These are phyloP conservation scores for Zygogramma bicolorata DNA, from an alignment of 2,888 invertebrate species.

Conservation along the genomic window DNA sequence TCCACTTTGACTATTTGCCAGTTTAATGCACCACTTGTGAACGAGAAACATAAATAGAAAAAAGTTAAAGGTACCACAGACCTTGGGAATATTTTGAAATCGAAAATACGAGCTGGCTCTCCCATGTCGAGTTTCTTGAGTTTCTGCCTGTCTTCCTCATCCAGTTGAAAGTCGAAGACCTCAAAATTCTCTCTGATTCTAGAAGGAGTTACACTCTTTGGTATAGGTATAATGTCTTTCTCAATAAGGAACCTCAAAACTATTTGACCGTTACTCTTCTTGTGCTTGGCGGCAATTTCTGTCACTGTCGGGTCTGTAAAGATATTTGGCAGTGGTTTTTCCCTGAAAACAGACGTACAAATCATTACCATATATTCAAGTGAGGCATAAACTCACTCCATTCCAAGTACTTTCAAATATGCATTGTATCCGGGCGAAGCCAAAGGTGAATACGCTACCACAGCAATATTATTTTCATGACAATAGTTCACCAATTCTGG, in stretches of 20 bases:
- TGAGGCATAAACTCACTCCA: no score
- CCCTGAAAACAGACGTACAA: no score
- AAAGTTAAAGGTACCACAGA: no score
- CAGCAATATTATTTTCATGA: no score
- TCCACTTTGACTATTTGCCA: no score
- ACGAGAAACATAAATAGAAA: no score
- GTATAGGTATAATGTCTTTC: constrained; percentile 79
- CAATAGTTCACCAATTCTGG: no score
- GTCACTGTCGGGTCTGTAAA: constrained; percentile 60
- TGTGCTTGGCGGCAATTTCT: constrained; percentile 68
- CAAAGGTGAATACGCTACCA: no score
- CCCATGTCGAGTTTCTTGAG: constrained; percentile 72
- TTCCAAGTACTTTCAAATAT: no score
- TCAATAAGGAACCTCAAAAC: constrained; percentile 81
- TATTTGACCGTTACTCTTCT: constrained; percentile 80
- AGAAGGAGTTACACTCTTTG: constrained; percentile 81
- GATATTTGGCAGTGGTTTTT: background rate
- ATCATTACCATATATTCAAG: no score
- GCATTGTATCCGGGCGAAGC: no score
- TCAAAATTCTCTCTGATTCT: constrained; percentile 82
- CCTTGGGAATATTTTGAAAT: constrained; percentile 75
- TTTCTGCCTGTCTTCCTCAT: constrained; percentile 71
- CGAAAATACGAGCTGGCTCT: constrained; percentile 76
- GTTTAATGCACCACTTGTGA: no score
- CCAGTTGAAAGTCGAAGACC: constrained; percentile 79